These are phyloP conservation scores for Aquatica leii DNA, from an alignment of 2,888 invertebrate species.

Conservation along the genomic window DNA sequence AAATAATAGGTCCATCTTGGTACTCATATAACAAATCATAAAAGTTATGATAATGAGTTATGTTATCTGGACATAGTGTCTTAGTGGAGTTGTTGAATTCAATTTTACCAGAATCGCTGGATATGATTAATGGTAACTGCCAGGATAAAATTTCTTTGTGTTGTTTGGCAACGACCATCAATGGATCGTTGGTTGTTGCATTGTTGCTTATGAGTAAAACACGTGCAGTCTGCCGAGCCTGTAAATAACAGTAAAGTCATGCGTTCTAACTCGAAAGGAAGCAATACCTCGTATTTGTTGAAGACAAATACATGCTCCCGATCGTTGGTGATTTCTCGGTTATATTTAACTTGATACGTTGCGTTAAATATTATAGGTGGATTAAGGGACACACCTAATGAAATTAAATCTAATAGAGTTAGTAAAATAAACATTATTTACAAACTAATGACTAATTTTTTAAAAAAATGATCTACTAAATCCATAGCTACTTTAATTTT, in stretches of 20 bases:
- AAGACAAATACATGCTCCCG: background rate
- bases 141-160: slow-evolving; percentile 80
- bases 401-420: too few species aligned
- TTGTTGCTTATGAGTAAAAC: slow-evolving; percentile 41
- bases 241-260: too few species aligned
- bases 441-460: too few species aligned
- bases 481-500: too few species aligned
- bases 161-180: slow-evolving; percentile 78
- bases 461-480: too few species aligned
- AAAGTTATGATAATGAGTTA: slow-evolving; percentile 37
- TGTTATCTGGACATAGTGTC: slow-evolving; percentile 69
- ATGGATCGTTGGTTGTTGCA: slow-evolving; percentile 66
- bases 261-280: too few species aligned
- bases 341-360: background rate
- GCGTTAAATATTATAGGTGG: background rate
- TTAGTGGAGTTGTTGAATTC: slow-evolving; percentile 67
- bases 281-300: background rate
- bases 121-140: slow-evolving; percentile 76
- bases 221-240: slow-evolving; percentile 35
- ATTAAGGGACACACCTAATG: too few species aligned
- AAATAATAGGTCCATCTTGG: slow-evolving; percentile 52
- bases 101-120: slow-evolving; percentile 56
- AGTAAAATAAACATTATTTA: too few species aligned
- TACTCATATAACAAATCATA: slow-evolving; percentile 33
- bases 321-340: background rate